Evolutionary conservation across 2,797 vertebrate species (phyloP).

Genomic region (Trachops cirrhosus): DNA sequence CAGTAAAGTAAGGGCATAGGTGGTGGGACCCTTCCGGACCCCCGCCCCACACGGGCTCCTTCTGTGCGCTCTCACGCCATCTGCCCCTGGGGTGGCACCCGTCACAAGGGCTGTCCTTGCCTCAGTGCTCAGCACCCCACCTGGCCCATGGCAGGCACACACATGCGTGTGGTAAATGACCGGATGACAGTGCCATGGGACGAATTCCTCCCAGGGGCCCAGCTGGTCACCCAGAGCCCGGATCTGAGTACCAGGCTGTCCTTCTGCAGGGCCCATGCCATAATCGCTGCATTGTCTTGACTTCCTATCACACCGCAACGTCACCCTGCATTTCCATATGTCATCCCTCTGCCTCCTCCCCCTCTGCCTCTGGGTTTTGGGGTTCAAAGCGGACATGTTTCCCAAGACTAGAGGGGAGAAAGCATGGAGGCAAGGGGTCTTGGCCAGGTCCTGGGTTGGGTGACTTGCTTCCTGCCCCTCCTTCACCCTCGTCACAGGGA

Average conservation of each 20-base stretch:
- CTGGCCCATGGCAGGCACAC: fast-evolving
- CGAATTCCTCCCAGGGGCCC: background rate
- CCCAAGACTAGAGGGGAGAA: background rate
- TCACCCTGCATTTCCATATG: fast-evolving
- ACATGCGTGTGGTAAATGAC: fast-evolving
- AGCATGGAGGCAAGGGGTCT: background rate
- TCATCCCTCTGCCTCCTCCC: background rate
- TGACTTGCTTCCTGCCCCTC: background rate
- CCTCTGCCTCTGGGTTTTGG: background rate
- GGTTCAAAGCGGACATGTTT: background rate
- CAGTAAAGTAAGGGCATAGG: background rate
- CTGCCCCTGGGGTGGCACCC: background rate
- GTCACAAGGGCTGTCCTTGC: background rate
- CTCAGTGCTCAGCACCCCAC: fast-evolving
- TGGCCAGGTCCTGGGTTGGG: fast-evolving
- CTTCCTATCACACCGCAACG: fast-evolving
- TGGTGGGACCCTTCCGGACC: background rate
- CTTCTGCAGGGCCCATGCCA: background rate
- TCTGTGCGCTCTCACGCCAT: fast-evolving
- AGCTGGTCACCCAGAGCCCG: background rate
- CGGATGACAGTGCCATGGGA: too few relatives aligned
- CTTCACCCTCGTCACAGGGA: background rate
- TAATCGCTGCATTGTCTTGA: fast-evolving
- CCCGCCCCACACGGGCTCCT: background rate
- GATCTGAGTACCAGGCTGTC: background rate